Evolutionary conservation across 2,888 invertebrate genomes (phyloP).

Genomic region (Epiblema foenella): DNA sequence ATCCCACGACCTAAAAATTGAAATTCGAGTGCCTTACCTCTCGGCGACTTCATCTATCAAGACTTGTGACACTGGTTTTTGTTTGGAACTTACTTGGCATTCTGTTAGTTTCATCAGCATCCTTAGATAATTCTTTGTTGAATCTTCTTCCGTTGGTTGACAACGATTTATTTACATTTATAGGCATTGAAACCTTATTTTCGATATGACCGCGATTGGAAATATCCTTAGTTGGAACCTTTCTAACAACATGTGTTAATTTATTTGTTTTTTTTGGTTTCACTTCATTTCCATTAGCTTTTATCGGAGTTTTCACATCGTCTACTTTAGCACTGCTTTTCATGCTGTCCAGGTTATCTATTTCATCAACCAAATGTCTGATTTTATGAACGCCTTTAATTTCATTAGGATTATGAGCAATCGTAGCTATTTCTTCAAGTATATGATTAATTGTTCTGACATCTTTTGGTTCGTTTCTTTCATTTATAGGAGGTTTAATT

Average conservation of each 20-base stretch:
- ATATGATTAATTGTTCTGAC: background rate
- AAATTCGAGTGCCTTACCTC: too few species aligned
- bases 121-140: background rate
- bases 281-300: background rate
- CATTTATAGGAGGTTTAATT: background rate
- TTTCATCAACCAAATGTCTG: slow-evolving; percentile 19
- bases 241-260: background rate
- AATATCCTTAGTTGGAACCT: background rate
- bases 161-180: background rate
- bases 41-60: too few species aligned
- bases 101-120: background rate
- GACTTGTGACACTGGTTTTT: too few species aligned
- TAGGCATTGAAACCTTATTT: background rate
- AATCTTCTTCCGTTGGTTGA: background rate
- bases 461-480: slow-evolving; percentile 1
- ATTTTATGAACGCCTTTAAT: slow-evolving; percentile 14
- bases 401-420: slow-evolving; percentile 1
- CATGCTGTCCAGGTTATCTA: background rate
- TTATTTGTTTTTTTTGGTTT: background rate
- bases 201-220: background rate
- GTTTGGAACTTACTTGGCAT: background rate
- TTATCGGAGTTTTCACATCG: background rate
- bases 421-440: slow-evolving; percentile 6
- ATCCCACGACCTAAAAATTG: too few species aligned
- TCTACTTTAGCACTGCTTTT: background rate